Conservation (phyloP, 2,888 invertebrate species). For the Drosophila mettleri region DNA sequence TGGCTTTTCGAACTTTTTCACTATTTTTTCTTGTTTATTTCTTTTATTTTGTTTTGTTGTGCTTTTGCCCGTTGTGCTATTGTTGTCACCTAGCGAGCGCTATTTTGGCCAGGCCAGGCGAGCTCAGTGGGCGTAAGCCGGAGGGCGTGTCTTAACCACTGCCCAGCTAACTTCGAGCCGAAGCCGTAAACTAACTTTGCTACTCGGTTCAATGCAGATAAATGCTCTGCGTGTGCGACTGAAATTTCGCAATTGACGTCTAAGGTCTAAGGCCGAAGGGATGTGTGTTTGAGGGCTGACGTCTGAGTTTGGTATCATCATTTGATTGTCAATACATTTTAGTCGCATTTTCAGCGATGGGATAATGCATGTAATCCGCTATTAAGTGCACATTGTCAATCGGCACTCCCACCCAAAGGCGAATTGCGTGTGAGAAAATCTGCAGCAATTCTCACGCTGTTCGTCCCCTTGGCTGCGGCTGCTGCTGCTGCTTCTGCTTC, state of each 20-base stretch:
- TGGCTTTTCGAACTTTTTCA: constrained; percentile 34
- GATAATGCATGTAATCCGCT: constrained; percentile 84
- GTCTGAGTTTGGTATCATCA: constrained; percentile 77
- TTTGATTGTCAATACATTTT: constrained; percentile 82
- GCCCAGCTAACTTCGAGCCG: neutral
- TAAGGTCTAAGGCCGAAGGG: neutral
- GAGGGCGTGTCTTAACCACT: constrained; percentile 7
- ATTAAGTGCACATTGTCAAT: constrained; percentile 82
- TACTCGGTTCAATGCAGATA: constrained; percentile 47
- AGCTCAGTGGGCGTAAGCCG: constrained; percentile 40
- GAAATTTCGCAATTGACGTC: constrained; percentile 10
- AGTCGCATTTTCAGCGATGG: constrained; percentile 73
- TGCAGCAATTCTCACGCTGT: constrained; percentile 82
- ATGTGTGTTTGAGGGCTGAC: neutral
- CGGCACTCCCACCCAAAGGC: constrained; percentile 50
- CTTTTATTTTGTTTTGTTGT: constrained; percentile 2
- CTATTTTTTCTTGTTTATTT: neutral
- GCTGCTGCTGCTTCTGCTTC: constrained; percentile 33
- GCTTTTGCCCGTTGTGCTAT: constrained; percentile 43
- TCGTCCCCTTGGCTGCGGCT: constrained; percentile 32
- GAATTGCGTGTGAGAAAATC: constrained; percentile 77
- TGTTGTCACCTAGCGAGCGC: constrained; percentile 48
- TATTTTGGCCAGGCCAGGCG: constrained; percentile 32
- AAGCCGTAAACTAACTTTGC: constrained; percentile 46
- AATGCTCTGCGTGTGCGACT: constrained; percentile 30